phyloP scores from a whole-genome alignment of 1,140 invertebrate genomes.

The Atta colombica region DNA sequence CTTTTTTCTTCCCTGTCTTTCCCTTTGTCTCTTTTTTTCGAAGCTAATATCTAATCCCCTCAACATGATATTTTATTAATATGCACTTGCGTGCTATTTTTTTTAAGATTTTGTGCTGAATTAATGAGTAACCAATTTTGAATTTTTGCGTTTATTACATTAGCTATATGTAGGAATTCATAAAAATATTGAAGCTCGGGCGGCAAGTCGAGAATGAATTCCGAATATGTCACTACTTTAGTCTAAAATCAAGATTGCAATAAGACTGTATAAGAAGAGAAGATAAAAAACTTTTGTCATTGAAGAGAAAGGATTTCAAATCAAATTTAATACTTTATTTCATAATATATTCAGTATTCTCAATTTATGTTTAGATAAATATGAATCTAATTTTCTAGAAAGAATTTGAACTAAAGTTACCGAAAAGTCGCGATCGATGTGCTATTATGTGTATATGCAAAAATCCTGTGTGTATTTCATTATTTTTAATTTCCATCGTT shows the following conservation, averaged over 20 bases:
- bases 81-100: slow-evolving; percentile 44
- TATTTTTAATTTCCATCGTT: slow-evolving; percentile 51
- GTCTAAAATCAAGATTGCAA: slow-evolving; percentile 62
- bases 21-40: slow-evolving; percentile 34
- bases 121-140: slow-evolving; percentile 19
- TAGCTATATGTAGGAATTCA: slow-evolving; percentile 6
- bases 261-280: slow-evolving; percentile 52
- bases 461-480: slow-evolving; percentile 52
- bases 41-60: slow-evolving; percentile 26
- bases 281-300: background rate
- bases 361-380: slow-evolving; percentile 54
- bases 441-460: slow-evolving; percentile 22
- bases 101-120: slow-evolving; percentile 30
- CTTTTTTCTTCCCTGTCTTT: slow-evolving; percentile 28
- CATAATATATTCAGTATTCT: slow-evolving; percentile 65
- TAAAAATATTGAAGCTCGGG: background rate
- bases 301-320: slow-evolving; percentile 13
- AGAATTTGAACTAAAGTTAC: slow-evolving; percentile 42
- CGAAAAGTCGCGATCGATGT: slow-evolving; percentile 26
- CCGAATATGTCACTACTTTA: slow-evolving; percentile 58
- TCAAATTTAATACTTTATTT: slow-evolving; percentile 45
- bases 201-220: slow-evolving; percentile 25
- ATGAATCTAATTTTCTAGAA: slow-evolving; percentile 58
- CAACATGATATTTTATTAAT: slow-evolving; percentile 47
- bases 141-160: slow-evolving; percentile 33